Evolutionary conservation across 2,797 vertebrate species (phyloP), one percentile per base, ranked within the genome.

Genomic region (Orientallactaga sibirica): DNA sequence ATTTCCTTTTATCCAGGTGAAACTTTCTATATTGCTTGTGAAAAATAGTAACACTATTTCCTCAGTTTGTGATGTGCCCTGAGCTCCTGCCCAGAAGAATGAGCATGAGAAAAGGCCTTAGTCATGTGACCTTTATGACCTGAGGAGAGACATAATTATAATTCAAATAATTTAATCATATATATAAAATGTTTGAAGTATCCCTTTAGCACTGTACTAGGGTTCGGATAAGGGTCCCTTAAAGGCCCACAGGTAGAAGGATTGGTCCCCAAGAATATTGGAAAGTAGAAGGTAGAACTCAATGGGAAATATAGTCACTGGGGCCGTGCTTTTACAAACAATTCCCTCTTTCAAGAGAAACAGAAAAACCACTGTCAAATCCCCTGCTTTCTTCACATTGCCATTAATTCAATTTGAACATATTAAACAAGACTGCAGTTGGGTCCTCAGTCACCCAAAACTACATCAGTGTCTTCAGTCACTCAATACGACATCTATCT

Each of bases 81-180:
- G 66, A 48, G 37, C 43, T 70, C 18, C 66, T 41, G 25, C n/a
- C 58, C 67, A 67, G 24, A 85, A 76, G n/a, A 64, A 93, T 24
- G 61, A 62, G 58, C 85, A 71, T 48, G 83, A 97, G 33, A 4
- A 24, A 18, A 87, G 37, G 27, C 33, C 79, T 95, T 96, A 94
- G 91, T 81, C 62, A 73, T 1, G 1, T 12, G 67, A 71, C n/a
- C 93, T 97, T 97, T 94, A 87, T 88, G 87, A 88, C 22, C 1
- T 1, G 14, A 37, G 33, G n/a, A 48, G 29, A 79, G 33, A 58
- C 1, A 29, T 41, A 52, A 66, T 96, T 67, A 58, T 52, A 87
- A 95, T 94, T 95, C 88, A 86, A 84, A 73, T 58, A 88, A 94
- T 95, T 93, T 80, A 87, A 94, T 88, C 6, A 11, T 8, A 75